Evolutionary conservation across 2,888 invertebrate species (phyloP).

Genomic region (Trachelus troglodyta): DNA sequence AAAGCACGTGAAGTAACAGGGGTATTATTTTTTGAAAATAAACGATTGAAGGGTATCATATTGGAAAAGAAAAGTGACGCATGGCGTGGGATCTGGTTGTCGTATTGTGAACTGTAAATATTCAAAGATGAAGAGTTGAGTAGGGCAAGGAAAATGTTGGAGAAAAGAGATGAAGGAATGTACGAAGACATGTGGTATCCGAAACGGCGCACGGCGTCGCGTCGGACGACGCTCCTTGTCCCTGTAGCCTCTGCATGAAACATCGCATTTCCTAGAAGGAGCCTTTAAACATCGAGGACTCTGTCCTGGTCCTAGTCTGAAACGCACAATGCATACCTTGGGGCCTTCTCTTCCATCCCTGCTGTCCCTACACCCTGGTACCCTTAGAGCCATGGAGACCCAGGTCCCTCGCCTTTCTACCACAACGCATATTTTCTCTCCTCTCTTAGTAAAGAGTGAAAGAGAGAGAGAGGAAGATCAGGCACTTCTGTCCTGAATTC

Average conservation of each 20-base stretch:
- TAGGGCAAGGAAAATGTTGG: too few species aligned
- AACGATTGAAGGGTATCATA: background rate
- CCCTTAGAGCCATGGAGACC: background rate
- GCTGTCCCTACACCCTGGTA: background rate
- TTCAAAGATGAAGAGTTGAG: too few species aligned
- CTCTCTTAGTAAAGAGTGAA: background rate
- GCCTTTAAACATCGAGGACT: constrained; percentile 20
- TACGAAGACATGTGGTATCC: too few species aligned
- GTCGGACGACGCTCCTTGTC: background rate
- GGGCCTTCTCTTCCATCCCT: constrained; percentile 15
- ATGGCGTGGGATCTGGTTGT: too few species aligned
- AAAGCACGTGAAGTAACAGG: background rate
- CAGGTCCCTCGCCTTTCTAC: constrained; percentile 13
- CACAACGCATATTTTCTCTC: constrained; percentile 17
- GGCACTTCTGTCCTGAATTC: background rate
- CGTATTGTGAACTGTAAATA: too few species aligned
- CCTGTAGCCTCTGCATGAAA: background rate
- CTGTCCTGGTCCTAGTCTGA: constrained; percentile 13
- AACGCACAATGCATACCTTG: constrained; percentile 46
- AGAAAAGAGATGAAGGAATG: too few species aligned
- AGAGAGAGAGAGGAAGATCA: background rate
- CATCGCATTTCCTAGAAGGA: constrained; percentile 20
- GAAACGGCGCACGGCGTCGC: background rate
- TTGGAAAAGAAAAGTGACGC: background rate
- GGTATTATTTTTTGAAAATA: background rate